phyloP scores from a whole-genome alignment of 2,888 invertebrate species.

The Tenthredo mesomela region DNA sequence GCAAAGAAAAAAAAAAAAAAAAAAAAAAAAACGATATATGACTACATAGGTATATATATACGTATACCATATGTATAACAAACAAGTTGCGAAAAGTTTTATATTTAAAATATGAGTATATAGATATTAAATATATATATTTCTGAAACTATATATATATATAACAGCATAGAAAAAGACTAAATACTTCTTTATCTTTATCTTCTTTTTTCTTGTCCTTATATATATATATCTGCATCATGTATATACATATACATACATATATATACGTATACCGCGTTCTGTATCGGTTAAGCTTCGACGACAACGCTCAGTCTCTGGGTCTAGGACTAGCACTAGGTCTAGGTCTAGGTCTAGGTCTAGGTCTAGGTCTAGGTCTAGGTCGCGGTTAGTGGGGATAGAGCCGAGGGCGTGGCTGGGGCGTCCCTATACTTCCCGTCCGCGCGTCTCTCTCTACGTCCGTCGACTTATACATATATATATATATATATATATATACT shows the following conservation, averaged over 20 bases:
- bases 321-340: constrained; percentile 61
- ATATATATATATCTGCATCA: background rate
- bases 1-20: background rate
- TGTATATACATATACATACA: background rate
- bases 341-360: constrained; percentile 62
- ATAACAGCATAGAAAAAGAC: too few species aligned
- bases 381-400: constrained; percentile 61
- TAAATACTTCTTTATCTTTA: too few species aligned
- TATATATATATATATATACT: background rate
- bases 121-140: background rate
- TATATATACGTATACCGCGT: background rate
- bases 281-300: constrained; percentile 5
- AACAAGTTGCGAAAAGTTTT: background rate
- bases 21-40: background rate
- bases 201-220: too few species aligned
- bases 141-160: too few species aligned
- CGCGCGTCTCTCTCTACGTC: constrained; percentile 53
- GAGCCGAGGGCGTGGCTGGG: constrained; percentile 33
- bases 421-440: constrained; percentile 41
- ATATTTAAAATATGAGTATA: background rate
- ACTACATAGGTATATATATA: background rate
- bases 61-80: background rate
- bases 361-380: constrained; percentile 73
- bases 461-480: constrained; percentile 33
- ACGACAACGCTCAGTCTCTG: constrained; percentile 27